Evolutionary conservation across 2,888 invertebrate genomes (phyloP), one percentile per base, ranked within the genome.

Genomic region (Thymelicus lineola): DNA sequence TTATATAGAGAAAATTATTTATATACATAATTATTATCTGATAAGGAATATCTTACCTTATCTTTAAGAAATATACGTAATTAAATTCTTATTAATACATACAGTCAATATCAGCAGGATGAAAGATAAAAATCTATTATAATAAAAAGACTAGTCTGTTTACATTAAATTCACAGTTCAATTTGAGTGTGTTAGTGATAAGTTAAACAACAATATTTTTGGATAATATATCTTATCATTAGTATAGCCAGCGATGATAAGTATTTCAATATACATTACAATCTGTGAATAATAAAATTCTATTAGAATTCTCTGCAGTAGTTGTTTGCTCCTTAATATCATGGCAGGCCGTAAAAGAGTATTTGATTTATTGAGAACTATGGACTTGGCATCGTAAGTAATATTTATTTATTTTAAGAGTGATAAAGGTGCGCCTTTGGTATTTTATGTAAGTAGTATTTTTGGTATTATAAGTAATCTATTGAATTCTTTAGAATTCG

Each of bases 351-450:
- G 95, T 76, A 95, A 94, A 83, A 95, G 94, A 80, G 95, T 96
- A 66, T 88, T 96, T 72, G 95, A 95, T 86, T 91, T 97, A 76
- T 87, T 97, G 71, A 94, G 95, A 80, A 94, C 95, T 42, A 94
- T 97, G 71, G 94, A 96, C 64, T 91, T 94, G 67, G 95, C 95
- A 72, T 95, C 96, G 96, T 96, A 94, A 95, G 96, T 95, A 0
- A 83, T 53, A 36, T 55, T 70, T 64, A 76, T 69, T 42, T 42
- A 12, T 42, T 12, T 42, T 42, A 10, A 42, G 10, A 42, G 12
- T 42, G 9, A 42, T 42, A 42, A 10, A 10, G 42, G 12, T 42
- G 12, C 42, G 12, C 28, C 5, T 38, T 38, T 7, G 38, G 38
- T 9, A n/a, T n/a, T n/a, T n/a, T n/a, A n/a, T n/a, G n/a, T n/a